Evolutionary conservation across 2,797 vertebrate species (phyloP).

Genomic region (Tiaroga cobitis): DNA sequence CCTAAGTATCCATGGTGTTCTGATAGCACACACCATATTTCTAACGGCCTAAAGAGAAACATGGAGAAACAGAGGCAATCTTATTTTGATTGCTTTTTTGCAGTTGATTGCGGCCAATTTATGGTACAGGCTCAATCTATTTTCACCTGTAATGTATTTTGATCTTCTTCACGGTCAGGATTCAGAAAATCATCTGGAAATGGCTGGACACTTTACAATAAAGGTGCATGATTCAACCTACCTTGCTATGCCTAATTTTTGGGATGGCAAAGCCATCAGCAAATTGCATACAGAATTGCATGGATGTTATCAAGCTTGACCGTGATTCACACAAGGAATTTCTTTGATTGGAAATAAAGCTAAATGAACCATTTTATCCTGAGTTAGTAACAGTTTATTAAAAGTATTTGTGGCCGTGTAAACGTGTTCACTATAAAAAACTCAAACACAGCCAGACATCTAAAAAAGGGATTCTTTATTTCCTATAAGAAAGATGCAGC

Average conservation of each 20-base stretch:
- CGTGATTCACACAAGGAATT: background rate
- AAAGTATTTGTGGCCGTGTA: background rate
- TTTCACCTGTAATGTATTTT: slow-evolving; percentile 32
- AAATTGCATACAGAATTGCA: background rate
- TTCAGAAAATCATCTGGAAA: slow-evolving; percentile 18
- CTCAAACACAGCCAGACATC: background rate
- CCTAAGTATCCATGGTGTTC: slow-evolving; percentile 40
- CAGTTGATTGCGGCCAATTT: slow-evolving; percentile 35
- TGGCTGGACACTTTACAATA: background rate
- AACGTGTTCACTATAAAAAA: background rate
- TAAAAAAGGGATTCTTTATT: background rate
- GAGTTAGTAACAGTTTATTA: background rate
- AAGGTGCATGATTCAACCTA: background rate
- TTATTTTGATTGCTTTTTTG: slow-evolving; percentile 39
- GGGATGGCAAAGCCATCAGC: background rate
- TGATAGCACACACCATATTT: slow-evolving; percentile 32
- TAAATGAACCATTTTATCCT: slow-evolving; percentile 21
- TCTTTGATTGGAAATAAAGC: slow-evolving; percentile 36
- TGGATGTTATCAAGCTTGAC: slow-evolving; percentile 18
- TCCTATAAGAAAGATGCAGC: accelerated
- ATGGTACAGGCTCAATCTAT: slow-evolving; percentile 17
- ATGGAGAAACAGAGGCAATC: slow-evolving; percentile 11
- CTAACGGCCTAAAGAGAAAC: background rate
- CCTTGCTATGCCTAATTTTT: slow-evolving; percentile 10
- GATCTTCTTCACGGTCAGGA: slow-evolving; percentile 16